A percentile compares a stretch with the other conserved stretches of the same genome.
These are phyloP conservation scores for Papilio protenor DNA, from an alignment of 2,888 invertebrate genomes.

Conservation along the genomic window DNA sequence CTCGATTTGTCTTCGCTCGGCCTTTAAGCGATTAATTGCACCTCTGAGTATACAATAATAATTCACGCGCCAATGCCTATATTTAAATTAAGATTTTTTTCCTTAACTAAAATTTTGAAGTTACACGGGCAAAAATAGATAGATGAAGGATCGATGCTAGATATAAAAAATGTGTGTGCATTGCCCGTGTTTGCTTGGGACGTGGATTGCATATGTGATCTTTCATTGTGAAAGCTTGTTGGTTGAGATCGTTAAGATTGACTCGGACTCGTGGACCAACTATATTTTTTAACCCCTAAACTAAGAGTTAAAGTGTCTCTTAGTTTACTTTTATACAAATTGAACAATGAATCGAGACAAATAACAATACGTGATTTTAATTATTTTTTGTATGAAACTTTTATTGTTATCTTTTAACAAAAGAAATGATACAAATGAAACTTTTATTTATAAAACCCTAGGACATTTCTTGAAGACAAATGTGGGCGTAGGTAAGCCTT, in stretches of 20 bases:
- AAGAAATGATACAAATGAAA: not conserved
- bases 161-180: too few relatives aligned
- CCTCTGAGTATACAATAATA: conserved; percentile 42
- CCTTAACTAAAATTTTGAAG: conserved; percentile 20
- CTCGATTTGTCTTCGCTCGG: conserved; percentile 43
- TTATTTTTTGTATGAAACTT: not conserved
- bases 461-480: conserved; percentile 13
- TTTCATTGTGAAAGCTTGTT: not conserved
- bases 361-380: not conserved
- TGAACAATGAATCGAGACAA: not conserved
- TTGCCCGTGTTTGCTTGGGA: too few relatives aligned
- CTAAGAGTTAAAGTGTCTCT: not conserved
- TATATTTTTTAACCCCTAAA: not conserved
- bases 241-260: too few relatives aligned
- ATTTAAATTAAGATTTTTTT: conserved; percentile 31
- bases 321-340: not conserved
- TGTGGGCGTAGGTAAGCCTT: conserved; percentile 9
- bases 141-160: too few relatives aligned
- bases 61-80: conserved; percentile 27
- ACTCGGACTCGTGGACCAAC: not conserved
- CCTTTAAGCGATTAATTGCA: conserved; percentile 42
- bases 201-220: too few relatives aligned
- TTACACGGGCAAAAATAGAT: too few relatives aligned
- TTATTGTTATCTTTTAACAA: conserved; percentile 1
- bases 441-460: not conserved